Percentiles rank a stretch among this genome's conserved stretches.
phyloP scores from a whole-genome alignment of 2,888 invertebrate species.

The Agriopis aurantiaria region DNA sequence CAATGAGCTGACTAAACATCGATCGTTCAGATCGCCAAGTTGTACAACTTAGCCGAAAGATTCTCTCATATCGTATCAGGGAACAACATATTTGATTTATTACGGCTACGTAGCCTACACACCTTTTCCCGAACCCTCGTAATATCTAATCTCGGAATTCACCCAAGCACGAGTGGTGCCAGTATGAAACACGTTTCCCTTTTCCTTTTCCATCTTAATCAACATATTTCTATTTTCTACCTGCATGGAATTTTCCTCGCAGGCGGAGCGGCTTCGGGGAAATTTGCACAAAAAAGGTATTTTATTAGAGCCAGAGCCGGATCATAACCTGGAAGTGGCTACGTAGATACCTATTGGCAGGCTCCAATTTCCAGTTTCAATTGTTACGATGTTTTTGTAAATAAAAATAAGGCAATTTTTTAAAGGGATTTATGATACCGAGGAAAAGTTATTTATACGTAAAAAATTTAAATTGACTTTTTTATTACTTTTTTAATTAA shows the following conservation, averaged over 20 bases:
- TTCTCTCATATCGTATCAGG: conserved; percentile 37
- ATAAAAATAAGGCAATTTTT: conserved; percentile 32
- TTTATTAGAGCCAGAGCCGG: conserved; percentile 52
- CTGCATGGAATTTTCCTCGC: conserved; percentile 52
- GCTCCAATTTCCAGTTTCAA: conserved; percentile 54
- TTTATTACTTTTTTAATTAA: no score
- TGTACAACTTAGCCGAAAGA: conserved; percentile 30
- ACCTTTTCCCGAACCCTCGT: conserved; percentile 44
- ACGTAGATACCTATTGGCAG: conserved; percentile 11
- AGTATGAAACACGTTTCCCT: conserved; percentile 51
- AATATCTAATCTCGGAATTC: conserved; percentile 50
- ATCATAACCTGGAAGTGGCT: conserved; percentile 52
- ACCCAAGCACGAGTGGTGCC: conserved; percentile 48
- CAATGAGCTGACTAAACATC: conserved; percentile 22
- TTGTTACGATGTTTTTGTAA: conserved; percentile 50
- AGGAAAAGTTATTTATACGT: conserved; percentile 14
- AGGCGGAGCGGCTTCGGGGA: conserved; percentile 48
- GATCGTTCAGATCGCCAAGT: conserved; percentile 4
- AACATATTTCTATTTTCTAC: conserved; percentile 54
- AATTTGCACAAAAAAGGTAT: conserved; percentile 60
- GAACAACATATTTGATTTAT: conserved; percentile 48
- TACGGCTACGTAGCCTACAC: conserved; percentile 17
- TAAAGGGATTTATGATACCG: conserved; percentile 24
- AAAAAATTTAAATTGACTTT: no score
- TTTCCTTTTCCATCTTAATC: conserved; percentile 53